These are phyloP conservation scores for Sipha flava DNA, from an alignment of 1,140 invertebrate genomes.

Conservation along the genomic window DNA sequence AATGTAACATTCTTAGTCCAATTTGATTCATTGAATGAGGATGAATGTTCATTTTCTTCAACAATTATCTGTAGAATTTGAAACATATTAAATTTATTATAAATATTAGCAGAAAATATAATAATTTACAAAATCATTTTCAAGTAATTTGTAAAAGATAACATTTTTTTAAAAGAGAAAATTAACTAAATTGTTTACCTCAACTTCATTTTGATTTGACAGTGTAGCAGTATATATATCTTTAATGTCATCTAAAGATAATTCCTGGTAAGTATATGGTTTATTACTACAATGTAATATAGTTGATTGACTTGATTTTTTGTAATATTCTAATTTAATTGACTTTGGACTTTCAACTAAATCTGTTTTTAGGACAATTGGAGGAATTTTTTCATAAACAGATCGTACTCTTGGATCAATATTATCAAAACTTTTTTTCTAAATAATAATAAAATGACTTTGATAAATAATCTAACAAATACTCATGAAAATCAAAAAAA, in stretches of 20 bases:
- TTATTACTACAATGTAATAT: background rate
- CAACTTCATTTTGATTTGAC: background rate
- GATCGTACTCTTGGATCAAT: background rate
- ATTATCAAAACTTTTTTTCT: background rate
- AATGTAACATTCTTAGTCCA: background rate
- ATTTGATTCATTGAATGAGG: background rate
- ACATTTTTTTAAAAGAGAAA: too few species aligned
- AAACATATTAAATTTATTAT: too few species aligned
- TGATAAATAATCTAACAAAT: background rate
- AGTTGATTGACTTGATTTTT: background rate
- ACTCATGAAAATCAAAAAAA: too few species aligned
- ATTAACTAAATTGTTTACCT: background rate
- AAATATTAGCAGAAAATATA: too few species aligned
- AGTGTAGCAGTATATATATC: background rate
- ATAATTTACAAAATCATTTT: too few species aligned
- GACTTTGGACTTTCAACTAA: background rate
- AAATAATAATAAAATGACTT: background rate
- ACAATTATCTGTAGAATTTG: background rate
- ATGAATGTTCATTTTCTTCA: background rate
- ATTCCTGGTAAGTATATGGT: background rate
- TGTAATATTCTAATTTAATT: background rate
- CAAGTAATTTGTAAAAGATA: too few species aligned
- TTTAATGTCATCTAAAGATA: background rate
- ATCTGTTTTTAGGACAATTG: background rate
- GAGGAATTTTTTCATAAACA: background rate